A percentile compares a stretch with the other conserved stretches of the same genome.
Conservation (phyloP, 2,888 invertebrate genomes). For the Andrena flavipes region DNA sequence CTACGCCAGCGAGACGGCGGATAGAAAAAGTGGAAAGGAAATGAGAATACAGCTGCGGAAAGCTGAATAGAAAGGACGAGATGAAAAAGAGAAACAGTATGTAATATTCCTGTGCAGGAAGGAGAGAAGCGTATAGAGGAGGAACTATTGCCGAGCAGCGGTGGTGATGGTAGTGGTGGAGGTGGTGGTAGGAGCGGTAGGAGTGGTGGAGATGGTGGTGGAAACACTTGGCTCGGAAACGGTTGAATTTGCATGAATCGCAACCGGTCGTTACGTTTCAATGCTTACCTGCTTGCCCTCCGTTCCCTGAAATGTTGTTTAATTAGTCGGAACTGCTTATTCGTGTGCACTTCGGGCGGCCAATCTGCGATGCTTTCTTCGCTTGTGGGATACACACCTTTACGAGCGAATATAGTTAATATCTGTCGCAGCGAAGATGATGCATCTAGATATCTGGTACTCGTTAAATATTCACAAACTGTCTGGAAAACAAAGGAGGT, state of each 20-base stretch:
- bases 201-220: slow-evolving; percentile 34
- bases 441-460: background rate
- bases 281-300: slow-evolving; percentile 64
- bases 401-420: slow-evolving; percentile 11
- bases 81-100: background rate
- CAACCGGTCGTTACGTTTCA: slow-evolving; percentile 73
- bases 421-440: background rate
- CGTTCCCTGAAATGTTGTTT: slow-evolving; percentile 72
- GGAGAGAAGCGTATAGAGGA: slow-evolving; percentile 10
- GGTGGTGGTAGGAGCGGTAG: slow-evolving; percentile 6
- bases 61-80: background rate
- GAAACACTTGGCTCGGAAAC: slow-evolving; percentile 69
- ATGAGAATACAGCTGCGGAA: no score
- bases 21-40: background rate
- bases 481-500: background rate
- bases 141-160: background rate
- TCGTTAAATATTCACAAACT: slow-evolving; percentile 7
- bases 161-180: slow-evolving; percentile 10
- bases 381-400: slow-evolving; percentile 9
- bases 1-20: background rate
- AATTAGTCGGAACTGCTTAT: slow-evolving; percentile 69
- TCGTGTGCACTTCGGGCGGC: slow-evolving; percentile 49
- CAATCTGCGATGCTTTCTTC: slow-evolving; percentile 43
- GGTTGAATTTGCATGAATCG: slow-evolving; percentile 76
- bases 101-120: background rate